Evolutionary conservation across 2,888 invertebrate species (phyloP).

Genomic region (Meteorus colon): DNA sequence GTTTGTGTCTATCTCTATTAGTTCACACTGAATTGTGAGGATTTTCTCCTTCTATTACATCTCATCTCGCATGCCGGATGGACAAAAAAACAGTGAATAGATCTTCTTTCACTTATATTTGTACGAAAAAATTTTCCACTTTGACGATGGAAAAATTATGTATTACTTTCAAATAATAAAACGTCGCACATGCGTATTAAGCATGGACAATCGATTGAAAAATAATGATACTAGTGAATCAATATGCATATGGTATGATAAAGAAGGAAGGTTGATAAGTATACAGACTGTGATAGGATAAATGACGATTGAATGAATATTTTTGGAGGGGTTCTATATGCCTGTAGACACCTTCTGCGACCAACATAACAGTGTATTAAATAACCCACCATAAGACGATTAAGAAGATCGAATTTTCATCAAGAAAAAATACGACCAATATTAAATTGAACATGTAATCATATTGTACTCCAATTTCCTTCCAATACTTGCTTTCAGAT

Average conservation of each 20-base stretch:
- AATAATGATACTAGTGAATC: neutral
- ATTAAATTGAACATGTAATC: neutral
- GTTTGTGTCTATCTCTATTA: neutral
- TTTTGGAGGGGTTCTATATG: neutral
- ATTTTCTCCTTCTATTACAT: neutral
- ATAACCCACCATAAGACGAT: neutral
- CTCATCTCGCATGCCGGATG: neutral
- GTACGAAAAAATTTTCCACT: neutral
- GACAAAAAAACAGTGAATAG: neutral
- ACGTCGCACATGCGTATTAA: neutral
- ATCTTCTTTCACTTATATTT: neutral
- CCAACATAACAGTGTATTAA: neutral
- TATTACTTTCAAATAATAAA: neutral
- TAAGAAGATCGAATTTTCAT: neutral
- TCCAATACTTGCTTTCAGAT: neutral
- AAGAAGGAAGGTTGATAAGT: neutral
- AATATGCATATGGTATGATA: neutral
- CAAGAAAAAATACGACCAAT: neutral
- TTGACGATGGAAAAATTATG: neutral
- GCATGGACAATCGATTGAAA: neutral
- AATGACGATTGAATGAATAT: neutral
- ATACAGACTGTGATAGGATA: neutral
- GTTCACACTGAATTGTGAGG: neutral
- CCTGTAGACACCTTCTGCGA: neutral
- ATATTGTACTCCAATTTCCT: neutral